Conservation (phyloP, 2,113 vertebrate species). For the Ictidomys tridecemlineatus region DNA sequence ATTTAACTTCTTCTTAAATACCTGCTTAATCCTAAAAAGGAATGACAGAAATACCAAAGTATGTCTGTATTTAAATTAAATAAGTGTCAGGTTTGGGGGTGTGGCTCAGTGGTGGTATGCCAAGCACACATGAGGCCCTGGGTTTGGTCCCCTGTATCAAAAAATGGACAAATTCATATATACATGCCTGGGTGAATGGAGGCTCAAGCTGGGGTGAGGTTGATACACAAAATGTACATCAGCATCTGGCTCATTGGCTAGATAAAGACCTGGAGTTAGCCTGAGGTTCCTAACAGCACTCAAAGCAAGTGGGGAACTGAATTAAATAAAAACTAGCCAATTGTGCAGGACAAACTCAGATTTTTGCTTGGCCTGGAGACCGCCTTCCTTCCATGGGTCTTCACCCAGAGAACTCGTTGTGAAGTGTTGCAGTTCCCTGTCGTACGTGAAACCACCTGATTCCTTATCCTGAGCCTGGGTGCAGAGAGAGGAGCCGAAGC, state of each 20-base stretch:
- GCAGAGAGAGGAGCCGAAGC: neutral
- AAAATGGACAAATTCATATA: neutral
- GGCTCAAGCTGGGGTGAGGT: neutral
- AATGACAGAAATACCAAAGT: neutral
- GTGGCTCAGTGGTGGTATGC: neutral
- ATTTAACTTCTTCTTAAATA: neutral
- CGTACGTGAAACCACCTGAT: neutral
- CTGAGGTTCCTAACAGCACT: neutral
- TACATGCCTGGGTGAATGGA: neutral
- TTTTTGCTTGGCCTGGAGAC: neutral
- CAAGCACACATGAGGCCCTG: neutral
- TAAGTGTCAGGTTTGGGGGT: neutral
- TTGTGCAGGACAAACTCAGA: neutral
- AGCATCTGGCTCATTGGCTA: neutral
- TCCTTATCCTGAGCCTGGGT: neutral
- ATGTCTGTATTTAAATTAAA: constrained; percentile 20
- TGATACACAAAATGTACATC: neutral
- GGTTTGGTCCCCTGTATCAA: neutral
- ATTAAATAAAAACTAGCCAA: neutral
- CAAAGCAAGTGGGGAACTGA: neutral
- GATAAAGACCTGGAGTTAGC: neutral
- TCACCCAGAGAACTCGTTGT: neutral
- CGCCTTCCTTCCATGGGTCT: neutral
- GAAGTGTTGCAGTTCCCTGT: neutral
- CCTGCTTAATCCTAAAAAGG: neutral